These are phyloP conservation scores for Florisuga fusca DNA, from an alignment of 2,797 vertebrate species.

Conservation along the genomic window DNA sequence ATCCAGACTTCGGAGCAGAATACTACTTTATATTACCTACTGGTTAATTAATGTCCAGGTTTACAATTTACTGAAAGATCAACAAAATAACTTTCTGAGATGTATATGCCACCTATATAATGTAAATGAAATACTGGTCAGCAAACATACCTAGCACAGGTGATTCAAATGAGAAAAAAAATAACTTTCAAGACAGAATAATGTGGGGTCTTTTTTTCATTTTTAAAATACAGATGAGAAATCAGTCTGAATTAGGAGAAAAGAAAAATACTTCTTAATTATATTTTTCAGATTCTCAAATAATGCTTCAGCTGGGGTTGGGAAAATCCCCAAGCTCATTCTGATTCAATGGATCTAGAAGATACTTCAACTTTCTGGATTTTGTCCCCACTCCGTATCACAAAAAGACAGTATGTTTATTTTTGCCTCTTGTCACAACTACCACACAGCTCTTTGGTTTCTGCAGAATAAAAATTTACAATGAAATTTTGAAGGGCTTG, in stretches of 20 bases:
- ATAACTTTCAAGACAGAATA: neutral
- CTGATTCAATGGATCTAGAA: neutral
- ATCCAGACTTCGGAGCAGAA: conserved; percentile 29
- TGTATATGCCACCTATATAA: neutral
- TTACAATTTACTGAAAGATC: neutral
- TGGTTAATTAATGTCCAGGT: neutral
- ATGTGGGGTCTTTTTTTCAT: neutral
- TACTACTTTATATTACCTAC: neutral
- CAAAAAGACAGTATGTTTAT: neutral
- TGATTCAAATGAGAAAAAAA: neutral
- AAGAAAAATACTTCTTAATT: neutral
- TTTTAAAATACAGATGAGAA: neutral
- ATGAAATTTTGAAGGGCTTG: neutral
- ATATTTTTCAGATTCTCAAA: neutral
- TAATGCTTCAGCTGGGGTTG: neutral
- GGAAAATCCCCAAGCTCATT: neutral
- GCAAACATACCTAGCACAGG: neutral
- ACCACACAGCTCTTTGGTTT: neutral
- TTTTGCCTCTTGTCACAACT: neutral
- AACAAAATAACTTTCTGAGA: neutral
- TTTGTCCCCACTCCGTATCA: neutral
- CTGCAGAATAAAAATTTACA: neutral
- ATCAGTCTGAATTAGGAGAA: fast-evolving
- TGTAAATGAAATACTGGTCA: neutral
- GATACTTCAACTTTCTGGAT: neutral